Evolutionary conservation across 2,797 vertebrate genomes (phyloP), one percentile per base, ranked within the genome.

Genomic region (Saxicola maurus): DNA sequence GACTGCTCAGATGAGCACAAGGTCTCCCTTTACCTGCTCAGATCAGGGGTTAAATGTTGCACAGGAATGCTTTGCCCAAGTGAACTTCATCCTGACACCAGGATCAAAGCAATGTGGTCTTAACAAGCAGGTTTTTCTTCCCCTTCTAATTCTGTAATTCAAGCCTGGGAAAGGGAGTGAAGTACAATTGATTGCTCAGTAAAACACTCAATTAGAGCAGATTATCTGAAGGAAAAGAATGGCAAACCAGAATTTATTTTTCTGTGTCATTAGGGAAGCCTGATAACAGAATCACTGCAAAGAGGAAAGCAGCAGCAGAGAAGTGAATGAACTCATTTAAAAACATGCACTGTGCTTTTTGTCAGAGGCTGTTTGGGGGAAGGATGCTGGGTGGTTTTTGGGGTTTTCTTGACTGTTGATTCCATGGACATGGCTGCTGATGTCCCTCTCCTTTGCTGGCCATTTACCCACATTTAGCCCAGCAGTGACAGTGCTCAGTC

Each of bases 201-300:
- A 49, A 72, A 92, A 85, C 55, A 68, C 38, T 30, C 51, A 77
- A 51, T 67, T 67, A 82, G 40, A 57, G 80, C 24, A 71, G 65
- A 59, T 80, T 60, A 74, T 76, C 57, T 67, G 84, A 65, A 91
- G 85, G 60, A 21, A 76, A 79, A 76, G 65, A 80, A 77, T 51
- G 31, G 43, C 51, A 85, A 90, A 59, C 17, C 28, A 13, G 37
- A 72, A 71, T 53, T 80, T 80, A 15, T 85, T 85, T 77, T 64
- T 42, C 40, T 49, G 21, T 68, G 43, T 75, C 69, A 35, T 49
- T 60, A 68, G 35, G 48, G 59, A 84, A 89, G 43, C 7, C 46
- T 87, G 59, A 61, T 77, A 82, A 78, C 19, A 57, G 60, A 89
- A 56, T 46, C 27, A 23, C 25, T 68, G 62, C 40, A 57, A 42